These are phyloP conservation scores for Drosophila aldrichi DNA, from an alignment of 2,888 invertebrate species.

Conservation along the genomic window DNA sequence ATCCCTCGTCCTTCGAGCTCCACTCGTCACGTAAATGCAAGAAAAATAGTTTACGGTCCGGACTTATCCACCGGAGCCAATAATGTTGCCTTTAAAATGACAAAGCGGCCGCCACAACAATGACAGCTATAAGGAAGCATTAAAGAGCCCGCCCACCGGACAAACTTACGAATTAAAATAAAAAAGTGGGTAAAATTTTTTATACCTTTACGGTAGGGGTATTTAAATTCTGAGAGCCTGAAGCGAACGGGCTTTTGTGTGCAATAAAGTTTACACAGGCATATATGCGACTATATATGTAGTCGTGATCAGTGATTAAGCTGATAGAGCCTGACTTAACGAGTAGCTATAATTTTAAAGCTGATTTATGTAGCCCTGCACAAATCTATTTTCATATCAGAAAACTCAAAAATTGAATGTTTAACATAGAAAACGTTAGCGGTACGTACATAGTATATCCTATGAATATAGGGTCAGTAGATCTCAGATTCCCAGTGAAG, in stretches of 20 bases:
- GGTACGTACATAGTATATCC: too few relatives aligned
- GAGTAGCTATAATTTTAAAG: background rate
- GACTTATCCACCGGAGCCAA: constrained; percentile 71
- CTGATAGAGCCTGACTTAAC: background rate
- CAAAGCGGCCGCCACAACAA: constrained; percentile 53
- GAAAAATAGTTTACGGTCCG: constrained; percentile 76
- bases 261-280: background rate
- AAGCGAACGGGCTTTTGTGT: background rate
- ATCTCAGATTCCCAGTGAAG: too few relatives aligned
- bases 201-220: background rate
- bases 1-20: constrained; percentile 1
- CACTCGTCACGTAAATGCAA: constrained; percentile 71
- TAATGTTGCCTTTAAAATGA: constrained; percentile 71
- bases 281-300: background rate
- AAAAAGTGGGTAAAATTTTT: constrained; percentile 44
- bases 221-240: background rate
- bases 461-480: too few relatives aligned
- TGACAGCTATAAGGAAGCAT: constrained; percentile 42
- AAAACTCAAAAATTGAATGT: too few relatives aligned
- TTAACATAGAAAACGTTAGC: too few relatives aligned
- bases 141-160: constrained; percentile 2
- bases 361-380: background rate
- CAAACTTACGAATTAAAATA: constrained; percentile 48
- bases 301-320: background rate
- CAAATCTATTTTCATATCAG: too few relatives aligned